A percentile compares a stretch with the other conserved stretches of the same genome.
phyloP scores from a whole-genome alignment of 2,113 vertebrate species.

The Silurus asotus region DNA sequence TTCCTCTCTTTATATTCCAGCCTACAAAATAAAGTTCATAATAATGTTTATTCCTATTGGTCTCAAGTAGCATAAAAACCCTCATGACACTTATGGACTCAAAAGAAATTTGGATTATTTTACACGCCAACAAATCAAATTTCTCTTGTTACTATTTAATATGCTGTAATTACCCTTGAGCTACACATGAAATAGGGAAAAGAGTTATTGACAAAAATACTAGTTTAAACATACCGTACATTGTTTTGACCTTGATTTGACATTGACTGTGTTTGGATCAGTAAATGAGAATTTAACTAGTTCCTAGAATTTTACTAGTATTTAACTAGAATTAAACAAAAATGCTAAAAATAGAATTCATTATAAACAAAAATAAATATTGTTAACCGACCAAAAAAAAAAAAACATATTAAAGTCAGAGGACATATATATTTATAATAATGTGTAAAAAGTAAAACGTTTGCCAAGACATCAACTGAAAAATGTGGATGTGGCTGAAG shows the following conservation, averaged over 20 bases:
- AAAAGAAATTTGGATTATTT: background rate
- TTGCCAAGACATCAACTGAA: background rate
- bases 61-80: background rate
- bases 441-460: background rate
- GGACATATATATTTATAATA: background rate
- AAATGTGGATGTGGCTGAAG: background rate
- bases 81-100: background rate
- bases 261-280: background rate
- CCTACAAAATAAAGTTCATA: background rate
- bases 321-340: no score
- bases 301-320: no score
- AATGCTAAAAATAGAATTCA: background rate
- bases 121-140: background rate
- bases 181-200: background rate
- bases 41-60: background rate
- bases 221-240: background rate
- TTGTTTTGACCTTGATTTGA: background rate
- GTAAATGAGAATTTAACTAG: no score
- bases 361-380: background rate
- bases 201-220: background rate
- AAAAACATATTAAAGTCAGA: background rate
- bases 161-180: background rate
- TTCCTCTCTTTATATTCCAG: background rate
- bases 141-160: background rate
- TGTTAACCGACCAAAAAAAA: background rate